Evolutionary conservation across 2,113 vertebrate genomes (phyloP).

Genomic region (Diadophis punctatus): DNA sequence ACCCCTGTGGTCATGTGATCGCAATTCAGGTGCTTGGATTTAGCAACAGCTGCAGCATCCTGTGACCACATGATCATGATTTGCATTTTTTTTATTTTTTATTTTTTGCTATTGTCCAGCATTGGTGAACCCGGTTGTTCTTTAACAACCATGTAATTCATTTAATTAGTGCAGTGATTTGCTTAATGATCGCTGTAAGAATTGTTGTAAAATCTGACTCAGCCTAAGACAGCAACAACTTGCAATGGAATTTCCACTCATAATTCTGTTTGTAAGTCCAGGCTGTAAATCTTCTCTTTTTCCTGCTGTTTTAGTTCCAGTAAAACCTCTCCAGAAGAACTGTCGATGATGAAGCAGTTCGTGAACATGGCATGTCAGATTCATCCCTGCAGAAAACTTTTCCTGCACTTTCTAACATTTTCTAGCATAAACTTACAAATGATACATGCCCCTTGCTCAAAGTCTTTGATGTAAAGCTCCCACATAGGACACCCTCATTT

Average conservation of each 20-base stretch:
- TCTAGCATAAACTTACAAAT: background rate
- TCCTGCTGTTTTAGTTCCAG: background rate
- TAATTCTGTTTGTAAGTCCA: background rate
- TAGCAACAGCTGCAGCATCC: background rate
- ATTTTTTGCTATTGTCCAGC: background rate
- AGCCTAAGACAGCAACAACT: background rate
- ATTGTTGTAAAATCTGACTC: background rate
- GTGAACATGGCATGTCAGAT: background rate
- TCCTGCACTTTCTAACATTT: background rate
- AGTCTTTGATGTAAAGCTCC: background rate
- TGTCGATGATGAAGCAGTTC: background rate
- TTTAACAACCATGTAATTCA: background rate
- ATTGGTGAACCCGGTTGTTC: background rate
- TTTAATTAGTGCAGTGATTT: background rate
- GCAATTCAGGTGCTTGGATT: background rate
- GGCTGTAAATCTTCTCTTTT: background rate
- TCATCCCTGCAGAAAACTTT: background rate
- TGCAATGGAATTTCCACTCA: background rate
- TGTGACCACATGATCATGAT: background rate
- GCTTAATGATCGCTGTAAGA: background rate
- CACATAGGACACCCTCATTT: background rate
- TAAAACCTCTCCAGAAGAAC: background rate
- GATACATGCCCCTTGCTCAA: background rate
- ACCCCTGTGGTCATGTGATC: background rate
- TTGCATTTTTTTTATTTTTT: background rate